Percentiles rank a stretch among this genome's conserved stretches.
Conservation (phyloP, 2,113 vertebrate genomes). For the Donacobius atricapilla region DNA sequence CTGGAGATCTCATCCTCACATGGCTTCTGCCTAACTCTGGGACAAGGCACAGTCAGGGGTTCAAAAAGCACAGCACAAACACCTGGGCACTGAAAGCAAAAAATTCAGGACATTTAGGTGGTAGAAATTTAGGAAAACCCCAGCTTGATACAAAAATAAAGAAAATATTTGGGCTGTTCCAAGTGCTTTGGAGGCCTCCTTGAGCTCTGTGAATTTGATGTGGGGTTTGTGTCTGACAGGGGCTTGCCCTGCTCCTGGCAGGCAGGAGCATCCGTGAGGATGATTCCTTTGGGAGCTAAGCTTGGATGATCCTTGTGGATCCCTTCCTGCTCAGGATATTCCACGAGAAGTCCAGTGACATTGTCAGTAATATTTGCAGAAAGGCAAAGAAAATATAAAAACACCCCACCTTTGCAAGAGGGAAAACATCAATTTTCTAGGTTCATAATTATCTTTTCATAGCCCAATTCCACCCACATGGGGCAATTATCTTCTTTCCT, state of each 20-base stretch:
- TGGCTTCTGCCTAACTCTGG: rapidly evolving
- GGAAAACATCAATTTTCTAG: not conserved
- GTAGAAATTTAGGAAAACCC: not conserved
- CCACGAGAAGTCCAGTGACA: rapidly evolving
- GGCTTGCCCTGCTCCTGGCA: not conserved
- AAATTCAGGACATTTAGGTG: not conserved
- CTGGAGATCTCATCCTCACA: not conserved
- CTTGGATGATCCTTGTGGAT: not conserved
- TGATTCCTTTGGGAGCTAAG: too few species aligned
- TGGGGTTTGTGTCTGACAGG: not conserved
- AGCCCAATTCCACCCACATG: not conserved
- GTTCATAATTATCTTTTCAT: not conserved
- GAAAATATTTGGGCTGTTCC: rapidly evolving
- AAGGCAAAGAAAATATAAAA: not conserved
- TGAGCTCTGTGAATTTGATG: not conserved
- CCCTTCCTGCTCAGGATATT: not conserved
- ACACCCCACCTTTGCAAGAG: not conserved
- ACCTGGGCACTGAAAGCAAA: not conserved
- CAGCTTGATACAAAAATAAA: not conserved
- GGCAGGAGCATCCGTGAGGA: not conserved
- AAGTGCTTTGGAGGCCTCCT: not conserved
- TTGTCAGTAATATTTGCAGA: rapidly evolving
- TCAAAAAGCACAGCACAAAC: not conserved
- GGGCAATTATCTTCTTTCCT: not conserved
- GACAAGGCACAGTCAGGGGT: not conserved